Evolutionary conservation across 2,888 invertebrate species (phyloP).

Genomic region (Microchrysa polita): DNA sequence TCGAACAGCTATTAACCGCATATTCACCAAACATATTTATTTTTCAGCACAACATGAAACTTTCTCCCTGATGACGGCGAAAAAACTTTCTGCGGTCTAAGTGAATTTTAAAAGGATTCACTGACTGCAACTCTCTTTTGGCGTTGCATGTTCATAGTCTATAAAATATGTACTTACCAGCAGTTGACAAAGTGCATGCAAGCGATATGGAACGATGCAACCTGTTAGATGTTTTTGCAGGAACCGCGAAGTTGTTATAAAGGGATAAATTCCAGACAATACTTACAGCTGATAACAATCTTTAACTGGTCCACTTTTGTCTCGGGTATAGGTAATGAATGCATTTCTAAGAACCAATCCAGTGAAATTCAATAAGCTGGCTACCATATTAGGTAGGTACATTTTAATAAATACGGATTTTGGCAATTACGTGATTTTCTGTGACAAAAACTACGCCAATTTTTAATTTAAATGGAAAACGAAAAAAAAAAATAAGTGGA

Average conservation of each 20-base stretch:
- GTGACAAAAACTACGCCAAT: no score
- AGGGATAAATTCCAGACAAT: not conserved
- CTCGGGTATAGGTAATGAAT: no score
- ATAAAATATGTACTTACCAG: constrained; percentile 24
- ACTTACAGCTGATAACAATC: no score
- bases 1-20: constrained; percentile 36
- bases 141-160: constrained; percentile 33
- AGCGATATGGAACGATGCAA: not conserved
- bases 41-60: not conserved
- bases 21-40: constrained; percentile 19
- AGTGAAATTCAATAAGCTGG: no score
- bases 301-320: no score
- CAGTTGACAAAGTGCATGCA: not conserved
- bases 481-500: no score
- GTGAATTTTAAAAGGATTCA: not conserved
- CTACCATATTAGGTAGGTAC: no score
- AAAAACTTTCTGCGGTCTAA: not conserved
- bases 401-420: no score
- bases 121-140: not conserved
- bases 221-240: not conserved
- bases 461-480: no score
- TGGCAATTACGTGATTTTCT: not conserved
- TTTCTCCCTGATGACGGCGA: not conserved
- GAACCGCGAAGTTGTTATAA: not conserved
- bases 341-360: no score